These are phyloP conservation scores for Heptranchias perlo DNA, from an alignment of 2,113 vertebrate genomes.

Conservation along the genomic window DNA sequence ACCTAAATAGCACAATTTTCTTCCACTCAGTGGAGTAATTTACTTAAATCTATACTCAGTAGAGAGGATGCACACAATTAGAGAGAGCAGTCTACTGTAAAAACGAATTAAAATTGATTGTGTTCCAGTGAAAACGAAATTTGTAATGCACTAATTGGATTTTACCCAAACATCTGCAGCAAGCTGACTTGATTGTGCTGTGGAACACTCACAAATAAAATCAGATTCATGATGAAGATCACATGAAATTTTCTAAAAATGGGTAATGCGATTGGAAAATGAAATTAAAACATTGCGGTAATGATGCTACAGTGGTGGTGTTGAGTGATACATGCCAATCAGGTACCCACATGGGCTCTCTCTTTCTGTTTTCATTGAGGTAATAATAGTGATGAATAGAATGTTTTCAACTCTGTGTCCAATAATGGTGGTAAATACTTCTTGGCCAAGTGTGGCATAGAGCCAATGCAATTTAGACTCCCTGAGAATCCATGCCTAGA, in stretches of 20 bases:
- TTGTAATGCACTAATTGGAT: slow-evolving; percentile 73
- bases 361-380: neutral
- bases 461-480: neutral
- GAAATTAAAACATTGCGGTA: slow-evolving; percentile 61
- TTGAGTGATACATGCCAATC: neutral
- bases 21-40: slow-evolving; percentile 63
- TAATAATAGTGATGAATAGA: neutral
- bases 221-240: slow-evolving; percentile 47
- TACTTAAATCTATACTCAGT: slow-evolving; percentile 64
- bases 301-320: slow-evolving; percentile 47
- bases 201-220: slow-evolving; percentile 52
- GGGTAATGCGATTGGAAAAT: slow-evolving; percentile 64
- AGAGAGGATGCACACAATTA: slow-evolving; percentile 71
- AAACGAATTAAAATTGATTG: slow-evolving; percentile 82
- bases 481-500: neutral
- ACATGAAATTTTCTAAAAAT: slow-evolving; percentile 58
- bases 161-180: slow-evolving; percentile 57
- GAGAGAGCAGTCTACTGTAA: slow-evolving; percentile 60
- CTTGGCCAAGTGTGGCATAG: neutral
- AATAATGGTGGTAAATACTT: neutral
- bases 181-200: slow-evolving; percentile 46
- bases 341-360: neutral
- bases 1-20: slow-evolving; percentile 67
- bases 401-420: neutral
- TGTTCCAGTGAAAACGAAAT: slow-evolving; percentile 74